phyloP scores from a whole-genome alignment of 2,113 vertebrate species.

The Ameiurus melas region DNA sequence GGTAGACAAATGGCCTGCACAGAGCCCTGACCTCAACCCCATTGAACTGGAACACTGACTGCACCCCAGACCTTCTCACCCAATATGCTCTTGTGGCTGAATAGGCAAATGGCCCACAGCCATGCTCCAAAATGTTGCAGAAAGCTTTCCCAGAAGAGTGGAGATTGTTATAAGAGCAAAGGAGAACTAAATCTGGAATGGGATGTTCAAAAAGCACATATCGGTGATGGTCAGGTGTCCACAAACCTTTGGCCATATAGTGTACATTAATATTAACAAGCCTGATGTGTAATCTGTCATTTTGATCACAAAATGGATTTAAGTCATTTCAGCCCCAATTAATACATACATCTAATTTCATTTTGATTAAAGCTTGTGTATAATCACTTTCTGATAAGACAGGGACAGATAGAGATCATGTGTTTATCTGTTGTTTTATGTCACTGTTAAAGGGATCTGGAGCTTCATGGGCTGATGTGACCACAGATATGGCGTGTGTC shows the following conservation, averaged over 20 bases:
- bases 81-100: neutral
- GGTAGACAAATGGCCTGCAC: neutral
- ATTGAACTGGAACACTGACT: neutral
- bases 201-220: neutral
- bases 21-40: neutral
- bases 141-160: neutral
- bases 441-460: neutral
- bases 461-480: neutral
- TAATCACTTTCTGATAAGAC: neutral
- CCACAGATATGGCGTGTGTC: neutral
- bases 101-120: neutral
- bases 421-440: slow-evolving; percentile 17
- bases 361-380: neutral
- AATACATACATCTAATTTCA: neutral
- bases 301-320: neutral
- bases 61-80: too few species aligned
- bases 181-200: neutral
- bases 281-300: neutral
- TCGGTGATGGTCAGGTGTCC: neutral
- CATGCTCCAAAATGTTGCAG: neutral
- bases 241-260: neutral
- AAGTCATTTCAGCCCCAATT: neutral
- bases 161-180: neutral
- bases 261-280: neutral
- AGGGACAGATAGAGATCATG: neutral